These are phyloP conservation scores for Drosophila bifasciata DNA, from an alignment of 1,140 invertebrate species.

Conservation along the genomic window DNA sequence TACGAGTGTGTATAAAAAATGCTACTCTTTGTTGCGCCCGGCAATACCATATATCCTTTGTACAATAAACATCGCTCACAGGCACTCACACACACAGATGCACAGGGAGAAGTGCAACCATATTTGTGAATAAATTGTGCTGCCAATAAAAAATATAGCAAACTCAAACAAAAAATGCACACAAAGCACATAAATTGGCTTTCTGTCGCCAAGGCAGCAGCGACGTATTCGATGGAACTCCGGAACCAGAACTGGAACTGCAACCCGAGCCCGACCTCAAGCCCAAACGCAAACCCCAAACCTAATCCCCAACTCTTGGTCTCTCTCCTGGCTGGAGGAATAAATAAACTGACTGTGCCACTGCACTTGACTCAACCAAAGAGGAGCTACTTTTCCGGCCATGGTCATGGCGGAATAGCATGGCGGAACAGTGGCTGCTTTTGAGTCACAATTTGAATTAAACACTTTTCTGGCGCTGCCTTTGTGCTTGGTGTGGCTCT, in stretches of 20 bases:
- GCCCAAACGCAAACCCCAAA: not conserved
- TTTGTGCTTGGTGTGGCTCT: constrained; percentile 35
- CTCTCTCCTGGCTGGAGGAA: constrained; percentile 28
- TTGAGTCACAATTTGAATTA: constrained; percentile 63
- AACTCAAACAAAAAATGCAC: constrained; percentile 54
- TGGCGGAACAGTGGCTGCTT: constrained; percentile 10
- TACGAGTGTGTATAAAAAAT: not conserved
- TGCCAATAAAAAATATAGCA: constrained; percentile 67
- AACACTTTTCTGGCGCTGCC: constrained; percentile 56
- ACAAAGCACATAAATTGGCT: constrained; percentile 67
- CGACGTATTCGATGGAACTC: constrained; percentile 11
- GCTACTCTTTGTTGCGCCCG: not conserved
- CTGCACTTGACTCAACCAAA: constrained; percentile 36
- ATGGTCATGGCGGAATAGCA: constrained; percentile 24
- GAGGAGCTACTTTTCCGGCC: constrained; percentile 36
- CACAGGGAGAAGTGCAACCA: constrained; percentile 11
- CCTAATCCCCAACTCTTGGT: not conserved
- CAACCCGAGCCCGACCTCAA: not conserved
- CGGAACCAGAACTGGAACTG: no score
- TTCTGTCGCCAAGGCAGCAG: constrained; percentile 65
- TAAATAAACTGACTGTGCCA: constrained; percentile 53
- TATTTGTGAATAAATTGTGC: constrained; percentile 58
- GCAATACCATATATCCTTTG: constrained; percentile 41
- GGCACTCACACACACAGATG: constrained; percentile 7
- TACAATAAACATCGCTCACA: constrained; percentile 45